Conservation (phyloP, 1,140 invertebrate genomes). For the Drosophila santomea region DNA sequence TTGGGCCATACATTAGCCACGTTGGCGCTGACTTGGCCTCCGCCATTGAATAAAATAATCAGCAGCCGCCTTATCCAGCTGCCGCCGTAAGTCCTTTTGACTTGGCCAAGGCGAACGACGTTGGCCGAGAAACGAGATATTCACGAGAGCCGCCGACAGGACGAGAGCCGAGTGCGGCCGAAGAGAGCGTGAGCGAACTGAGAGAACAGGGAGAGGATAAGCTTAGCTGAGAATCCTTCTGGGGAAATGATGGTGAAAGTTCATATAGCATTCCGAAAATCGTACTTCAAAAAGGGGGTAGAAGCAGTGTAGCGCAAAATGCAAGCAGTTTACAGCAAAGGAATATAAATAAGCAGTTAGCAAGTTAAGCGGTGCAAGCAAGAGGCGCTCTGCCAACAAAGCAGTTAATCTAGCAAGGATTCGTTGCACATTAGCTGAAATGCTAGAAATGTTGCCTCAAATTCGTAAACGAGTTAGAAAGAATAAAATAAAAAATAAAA, state of each 20-base stretch:
- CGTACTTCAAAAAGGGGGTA: neutral
- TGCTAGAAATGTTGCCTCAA: no score
- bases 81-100: conserved; percentile 17
- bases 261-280: conserved; percentile 30
- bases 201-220: neutral
- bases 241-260: conserved; percentile 46
- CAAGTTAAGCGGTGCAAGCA: neutral
- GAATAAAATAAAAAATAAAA: neutral
- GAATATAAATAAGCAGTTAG: neutral
- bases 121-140: conserved; percentile 17
- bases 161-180: neutral
- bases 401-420: neutral
- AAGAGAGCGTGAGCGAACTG: neutral
- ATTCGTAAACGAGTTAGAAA: no score
- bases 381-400: neutral
- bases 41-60: conserved; percentile 51
- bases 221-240: conserved; percentile 16
- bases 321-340: conserved; percentile 1
- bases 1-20: conserved; percentile 67
- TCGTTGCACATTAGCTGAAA: no score
- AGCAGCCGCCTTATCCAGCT: conserved; percentile 40
- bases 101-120: conserved; percentile 48
- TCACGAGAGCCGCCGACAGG: conserved; percentile 16
- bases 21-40: conserved; percentile 39
- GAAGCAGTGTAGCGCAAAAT: neutral